A percentile compares a stretch with the other conserved stretches of the same genome.
Evolutionary conservation across 2,797 vertebrate species (phyloP).

Genomic region (Pipistrellus pipistrellus): DNA sequence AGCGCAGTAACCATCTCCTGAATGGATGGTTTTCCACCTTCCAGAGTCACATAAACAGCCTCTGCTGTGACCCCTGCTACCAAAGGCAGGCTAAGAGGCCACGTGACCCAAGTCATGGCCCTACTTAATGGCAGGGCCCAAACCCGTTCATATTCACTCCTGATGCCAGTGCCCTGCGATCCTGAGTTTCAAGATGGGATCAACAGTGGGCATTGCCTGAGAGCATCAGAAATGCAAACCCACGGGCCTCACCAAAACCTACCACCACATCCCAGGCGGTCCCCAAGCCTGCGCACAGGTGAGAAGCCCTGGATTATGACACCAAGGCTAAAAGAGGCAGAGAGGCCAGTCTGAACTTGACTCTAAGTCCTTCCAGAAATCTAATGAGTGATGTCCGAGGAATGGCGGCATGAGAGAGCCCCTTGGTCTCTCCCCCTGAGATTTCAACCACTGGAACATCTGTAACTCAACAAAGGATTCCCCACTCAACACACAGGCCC

Average conservation of each 20-base stretch:
- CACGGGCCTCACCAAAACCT: background rate
- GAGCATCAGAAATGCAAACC: background rate
- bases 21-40: background rate
- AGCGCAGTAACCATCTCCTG: background rate
- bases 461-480: background rate
- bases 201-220: background rate
- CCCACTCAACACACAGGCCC: background rate
- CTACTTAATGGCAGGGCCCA: background rate
- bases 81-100: background rate
- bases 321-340: background rate
- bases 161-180: background rate
- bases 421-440: background rate
- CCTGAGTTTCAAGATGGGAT: background rate
- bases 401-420: background rate
- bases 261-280: background rate
- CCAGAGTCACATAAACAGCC: background rate
- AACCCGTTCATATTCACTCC: rapidly evolving
- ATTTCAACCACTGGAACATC: background rate
- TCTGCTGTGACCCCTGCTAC: no score
- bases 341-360: background rate
- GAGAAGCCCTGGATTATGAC: background rate
- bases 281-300: background rate
- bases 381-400: background rate
- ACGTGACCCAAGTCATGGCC: background rate
- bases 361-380: background rate